These are phyloP conservation scores for Ridgeia piscesae DNA, from an alignment of 1,140 invertebrate species.

Conservation along the genomic window DNA sequence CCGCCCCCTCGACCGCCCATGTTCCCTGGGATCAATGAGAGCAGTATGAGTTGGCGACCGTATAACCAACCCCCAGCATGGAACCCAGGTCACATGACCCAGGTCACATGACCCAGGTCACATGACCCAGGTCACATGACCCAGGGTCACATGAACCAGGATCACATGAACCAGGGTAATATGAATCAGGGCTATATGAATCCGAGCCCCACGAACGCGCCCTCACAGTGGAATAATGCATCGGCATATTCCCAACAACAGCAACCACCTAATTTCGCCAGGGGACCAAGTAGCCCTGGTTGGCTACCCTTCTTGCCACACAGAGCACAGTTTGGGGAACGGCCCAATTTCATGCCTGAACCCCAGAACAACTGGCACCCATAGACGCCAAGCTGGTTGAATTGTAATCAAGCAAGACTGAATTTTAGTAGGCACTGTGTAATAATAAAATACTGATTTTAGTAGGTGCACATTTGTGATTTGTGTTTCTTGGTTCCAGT, in stretches of 20 bases:
- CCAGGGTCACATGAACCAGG: neutral
- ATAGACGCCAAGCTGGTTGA: neutral
- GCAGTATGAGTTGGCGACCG: neutral
- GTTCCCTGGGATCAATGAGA: neutral
- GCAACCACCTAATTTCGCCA: neutral
- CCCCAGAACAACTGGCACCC: neutral
- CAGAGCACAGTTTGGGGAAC: neutral
- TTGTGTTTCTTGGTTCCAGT: neutral
- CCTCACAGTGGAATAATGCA: neutral
- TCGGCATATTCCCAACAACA: neutral
- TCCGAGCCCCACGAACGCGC: neutral
- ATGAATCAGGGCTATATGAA: no score
- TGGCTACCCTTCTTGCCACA: neutral
- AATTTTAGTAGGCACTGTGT: neutral
- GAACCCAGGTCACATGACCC: neutral
- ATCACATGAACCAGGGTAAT: neutral
- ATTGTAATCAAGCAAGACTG: neutral
- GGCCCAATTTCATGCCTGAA: neutral
- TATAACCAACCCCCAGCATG: neutral
- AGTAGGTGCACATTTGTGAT: neutral
- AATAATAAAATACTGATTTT: neutral
- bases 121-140: neutral
- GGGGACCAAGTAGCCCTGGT: no score
- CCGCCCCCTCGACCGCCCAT: neutral
- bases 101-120: no score